Base-by-base conservation (phyloP, 2,113 vertebrate species). In the Columbina picui region DNA sequence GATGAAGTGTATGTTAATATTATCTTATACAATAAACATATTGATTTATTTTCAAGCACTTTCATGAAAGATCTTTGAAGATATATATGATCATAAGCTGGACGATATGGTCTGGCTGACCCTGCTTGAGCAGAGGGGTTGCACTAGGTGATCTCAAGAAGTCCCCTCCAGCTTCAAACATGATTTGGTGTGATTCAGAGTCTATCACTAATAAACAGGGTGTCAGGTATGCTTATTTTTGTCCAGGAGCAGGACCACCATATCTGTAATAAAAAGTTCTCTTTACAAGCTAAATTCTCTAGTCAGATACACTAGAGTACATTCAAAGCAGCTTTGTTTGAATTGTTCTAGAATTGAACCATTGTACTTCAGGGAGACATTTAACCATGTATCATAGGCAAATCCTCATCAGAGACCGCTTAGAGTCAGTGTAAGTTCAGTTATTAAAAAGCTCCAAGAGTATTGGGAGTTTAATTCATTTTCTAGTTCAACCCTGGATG, bases 391-490 rank as follows among this genome's bases (percentile, higher is more conserved):
- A 32, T 96, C 71, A 61, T 36, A 73, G 45, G 55, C 59, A 92
- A 69, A 75, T 86, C 63, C 79, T 69, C 84, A 65, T 83, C 75
- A 45, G 75, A 85, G 61, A 69, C 75, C 83, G 61, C 39, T 83
- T 83, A 69, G 22, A 88, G 63, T 49, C 59, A 50, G 43, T 47
- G 64, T 25, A 89, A 84, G 47, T 89, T 90, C 68, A 78, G 71
- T 84, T 94, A 90, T 90, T 93, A 68, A 64, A 78, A 70, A 71
- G 18, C 73, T 93, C 47, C 34, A 86, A 87, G 68, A 19, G 4
- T 50, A 92, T 1, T 92, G 50, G 55, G 85, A 92, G 15, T 32
- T 70, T 75, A 94, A 93, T 94, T 92, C 4, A 68, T 92, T 87
- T 94, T 71, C 64, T 90, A 74, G 56, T 90, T 92, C 52, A 81